phyloP scores from a whole-genome alignment of 2,113 vertebrate genomes.

The Alethe castanea region DNA sequence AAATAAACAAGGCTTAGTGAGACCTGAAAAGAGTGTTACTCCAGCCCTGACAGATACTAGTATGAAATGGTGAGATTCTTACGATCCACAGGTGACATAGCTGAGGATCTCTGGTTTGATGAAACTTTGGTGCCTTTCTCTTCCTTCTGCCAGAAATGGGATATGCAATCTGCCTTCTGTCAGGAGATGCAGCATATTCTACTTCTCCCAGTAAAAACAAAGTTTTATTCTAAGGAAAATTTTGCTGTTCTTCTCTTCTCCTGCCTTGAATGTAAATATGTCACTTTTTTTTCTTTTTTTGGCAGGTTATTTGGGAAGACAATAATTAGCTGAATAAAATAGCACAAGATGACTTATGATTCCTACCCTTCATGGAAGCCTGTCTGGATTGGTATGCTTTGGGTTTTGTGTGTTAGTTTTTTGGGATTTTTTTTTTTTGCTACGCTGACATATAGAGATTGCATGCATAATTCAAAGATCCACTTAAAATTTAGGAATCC shows the following conservation, averaged over 20 bases:
- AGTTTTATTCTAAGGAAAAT: neutral
- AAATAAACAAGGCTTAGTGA: neutral
- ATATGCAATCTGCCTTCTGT: neutral
- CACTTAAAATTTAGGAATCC: neutral
- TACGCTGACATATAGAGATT: neutral
- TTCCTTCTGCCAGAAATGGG: neutral
- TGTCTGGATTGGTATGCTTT: conserved; percentile 20
- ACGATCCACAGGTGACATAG: neutral
- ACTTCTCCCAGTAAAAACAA: neutral
- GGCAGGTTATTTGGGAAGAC: neutral
- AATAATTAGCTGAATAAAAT: conserved; percentile 25
- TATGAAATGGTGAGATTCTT: neutral
- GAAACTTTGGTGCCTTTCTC: neutral
- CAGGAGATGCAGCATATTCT: neutral
- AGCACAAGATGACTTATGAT: conserved; percentile 24
- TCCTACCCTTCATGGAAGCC: neutral
- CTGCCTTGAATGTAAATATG: neutral
- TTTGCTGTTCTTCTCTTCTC: neutral
- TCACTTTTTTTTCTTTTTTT: neutral
- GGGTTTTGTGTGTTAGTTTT: neutral
- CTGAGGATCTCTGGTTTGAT: neutral
- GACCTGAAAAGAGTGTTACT: neutral
- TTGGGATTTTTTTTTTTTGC: neutral
- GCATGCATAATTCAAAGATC: neutral
- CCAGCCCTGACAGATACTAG: neutral